Evolutionary conservation across 1,140 invertebrate species (phyloP), one percentile per base, ranked within the genome.

Genomic region (Habropoda laboriosa): DNA sequence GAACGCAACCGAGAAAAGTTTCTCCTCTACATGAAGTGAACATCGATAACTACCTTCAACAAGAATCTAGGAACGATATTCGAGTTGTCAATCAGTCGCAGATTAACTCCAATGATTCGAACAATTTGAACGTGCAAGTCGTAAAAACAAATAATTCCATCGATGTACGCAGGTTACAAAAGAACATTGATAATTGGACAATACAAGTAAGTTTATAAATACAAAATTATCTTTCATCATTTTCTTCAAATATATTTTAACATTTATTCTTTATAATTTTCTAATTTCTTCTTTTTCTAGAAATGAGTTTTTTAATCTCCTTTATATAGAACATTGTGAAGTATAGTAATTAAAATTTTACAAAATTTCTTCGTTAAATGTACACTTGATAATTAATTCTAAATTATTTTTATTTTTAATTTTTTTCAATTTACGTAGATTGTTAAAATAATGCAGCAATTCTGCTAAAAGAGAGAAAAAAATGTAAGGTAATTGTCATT

Each of bases 141-240:
- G 76, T 16, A 76, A 87, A 35, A 70, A 61, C 47, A 42, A 94
- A 94, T 75, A 94, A 94, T 51, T 94, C 94, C 0, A 96, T 96
- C 83, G 96, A 97, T 86, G 94, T 96, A 24, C 94, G 95, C 35
- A 95, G 95, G 87, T 89, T 97, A 61, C 96, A 97, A 88, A 96
- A 96, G 85, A 97, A 96, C 82, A 97, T 97, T 51, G 96, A 97
- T 86, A 96, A 96, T 47, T 97, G 96, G 96, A 97, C 96, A 2
- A 96, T 96, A 83, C 96, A 97, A 93, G 96, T 96, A 90, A 96
- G 42, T 2, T 7, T 40, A 18, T 12, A 5, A 4, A 58, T n/a
- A 57, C 30, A 30, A 6, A 27, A 13, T 16, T 57, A 16, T 12
- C 8, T 57, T 32, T 58, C 27, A 58, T 58, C 8, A 13, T 63